Evolutionary conservation across 2,113 vertebrate genomes (phyloP).

Genomic region (Phylloscopus whistleri): DNA sequence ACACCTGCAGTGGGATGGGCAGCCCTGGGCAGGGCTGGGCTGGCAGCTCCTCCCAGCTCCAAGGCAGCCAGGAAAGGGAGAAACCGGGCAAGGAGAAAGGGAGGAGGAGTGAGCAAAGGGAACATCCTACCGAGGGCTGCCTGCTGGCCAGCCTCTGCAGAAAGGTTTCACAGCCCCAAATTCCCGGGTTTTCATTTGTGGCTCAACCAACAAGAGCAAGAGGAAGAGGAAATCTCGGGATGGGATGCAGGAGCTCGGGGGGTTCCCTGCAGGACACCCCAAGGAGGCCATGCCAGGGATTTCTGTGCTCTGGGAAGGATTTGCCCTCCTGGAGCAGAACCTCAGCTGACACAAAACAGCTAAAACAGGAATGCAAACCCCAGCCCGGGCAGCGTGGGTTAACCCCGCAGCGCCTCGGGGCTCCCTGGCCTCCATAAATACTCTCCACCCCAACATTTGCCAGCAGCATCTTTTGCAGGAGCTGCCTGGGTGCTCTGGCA

Average conservation of each 20-base stretch:
- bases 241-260: neutral
- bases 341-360: rapidly evolving
- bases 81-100: neutral
- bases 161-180: rapidly evolving
- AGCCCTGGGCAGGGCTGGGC: too few species aligned
- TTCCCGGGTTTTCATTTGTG: neutral
- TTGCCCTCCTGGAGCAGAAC: neutral
- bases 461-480: neutral
- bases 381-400: neutral
- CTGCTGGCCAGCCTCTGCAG: neutral
- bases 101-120: neutral
- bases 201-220: neutral
- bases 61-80: neutral
- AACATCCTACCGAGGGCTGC: neutral
- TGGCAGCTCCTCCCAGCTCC: too few species aligned
- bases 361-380: rapidly evolving
- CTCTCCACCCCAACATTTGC: neutral
- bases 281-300: rapidly evolving
- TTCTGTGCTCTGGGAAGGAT: neutral
- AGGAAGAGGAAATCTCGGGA: rapidly evolving
- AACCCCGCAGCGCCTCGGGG: rapidly evolving
- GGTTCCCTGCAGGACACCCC: neutral
- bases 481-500: neutral
- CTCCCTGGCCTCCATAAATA: neutral
- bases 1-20: too few species aligned